Base-by-base conservation (phyloP, 2,113 vertebrate species). In the Isurus oxyrinchus region DNA sequence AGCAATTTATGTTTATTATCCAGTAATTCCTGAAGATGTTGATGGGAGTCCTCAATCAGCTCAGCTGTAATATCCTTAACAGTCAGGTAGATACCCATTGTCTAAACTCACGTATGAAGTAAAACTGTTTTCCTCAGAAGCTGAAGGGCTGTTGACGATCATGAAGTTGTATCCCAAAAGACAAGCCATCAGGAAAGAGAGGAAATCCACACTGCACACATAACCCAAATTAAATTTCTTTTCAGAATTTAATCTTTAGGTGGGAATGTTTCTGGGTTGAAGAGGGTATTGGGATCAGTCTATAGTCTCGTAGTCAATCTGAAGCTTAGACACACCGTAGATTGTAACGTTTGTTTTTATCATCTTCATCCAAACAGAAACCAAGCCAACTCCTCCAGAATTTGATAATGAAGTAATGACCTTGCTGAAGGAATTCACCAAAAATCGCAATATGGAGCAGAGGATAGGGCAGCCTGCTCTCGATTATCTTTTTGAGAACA, bases 391-490 rank as follows among this genome's bases (percentile, higher is more conserved):
- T 0, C 98, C 98, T 0, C 97, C 96, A 0, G 97, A 97, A 61
- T 98, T 98, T 1, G 98, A 98, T 91, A 98, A 97, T 0, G 98
- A 98, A 0, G 97, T 98, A 81, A 97, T 99, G 99, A 98, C 98
- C 27, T 97, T 99, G 98, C 97, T 99, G 96, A 98, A 98, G 96
- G 99, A 99, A 40, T 99, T 99, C 31, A 97, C 99, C 93, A 99
- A 98, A 97, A 99, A 99, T 97, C 98, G 97, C 96, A 97, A 99
- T 96, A 99, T 97, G 94, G 98, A 98, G 96, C 97, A 98, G 97
- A 97, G 98, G 96, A 97, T 98, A 69, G 96, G 97, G 6, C 98
- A 98, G 96, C 98, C 98, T 0, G 98, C 98, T 96, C 97, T 98
- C 1, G 98, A 98, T 5, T 98, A 98, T 88, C 97, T 98, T 25